Conservation (phyloP, 2,888 invertebrate genomes). For the Tiliacea citrago region DNA sequence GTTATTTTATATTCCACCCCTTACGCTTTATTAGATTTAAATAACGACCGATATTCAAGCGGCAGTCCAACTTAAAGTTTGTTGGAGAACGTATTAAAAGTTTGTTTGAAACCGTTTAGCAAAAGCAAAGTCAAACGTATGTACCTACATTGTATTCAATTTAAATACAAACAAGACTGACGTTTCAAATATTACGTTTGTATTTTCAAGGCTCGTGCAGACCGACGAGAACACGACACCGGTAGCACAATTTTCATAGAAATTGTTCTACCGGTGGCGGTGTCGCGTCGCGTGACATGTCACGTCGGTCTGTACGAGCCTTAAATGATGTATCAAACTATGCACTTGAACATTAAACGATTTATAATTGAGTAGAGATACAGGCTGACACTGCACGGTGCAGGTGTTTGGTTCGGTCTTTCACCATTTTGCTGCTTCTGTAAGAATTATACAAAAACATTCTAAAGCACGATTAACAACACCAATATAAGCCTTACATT, state of each 20-base stretch:
- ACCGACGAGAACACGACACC: no score
- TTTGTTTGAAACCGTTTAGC: conserved; percentile 59
- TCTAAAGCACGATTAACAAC: conserved; percentile 1
- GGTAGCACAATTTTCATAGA: no score
- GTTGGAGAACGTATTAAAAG: conserved; percentile 59
- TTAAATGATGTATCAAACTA: conserved; percentile 17
- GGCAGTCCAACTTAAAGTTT: conserved; percentile 56
- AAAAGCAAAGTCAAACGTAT: conserved; percentile 40
- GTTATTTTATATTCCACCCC: conserved; percentile 60
- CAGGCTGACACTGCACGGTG: conserved; percentile 22
- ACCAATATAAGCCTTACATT: neutral
- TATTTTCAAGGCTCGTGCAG: conserved; percentile 1
- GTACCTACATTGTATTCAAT: conserved; percentile 49
- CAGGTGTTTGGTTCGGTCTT: no score
- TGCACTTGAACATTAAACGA: conserved; percentile 28
- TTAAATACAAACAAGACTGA: conserved; percentile 42
- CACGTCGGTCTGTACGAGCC: no score
- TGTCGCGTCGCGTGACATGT: no score
- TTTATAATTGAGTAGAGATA: conserved; percentile 9
- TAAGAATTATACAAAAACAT: conserved; percentile 6
- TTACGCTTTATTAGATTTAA: conserved; percentile 63
- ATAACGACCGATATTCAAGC: conserved; percentile 63
- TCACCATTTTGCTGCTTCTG: neutral
- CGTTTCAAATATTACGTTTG: conserved; percentile 28
- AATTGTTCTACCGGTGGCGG: no score